Base-by-base conservation (phyloP, 2,113 vertebrate species). In the Corythornis madagascariensis region DNA sequence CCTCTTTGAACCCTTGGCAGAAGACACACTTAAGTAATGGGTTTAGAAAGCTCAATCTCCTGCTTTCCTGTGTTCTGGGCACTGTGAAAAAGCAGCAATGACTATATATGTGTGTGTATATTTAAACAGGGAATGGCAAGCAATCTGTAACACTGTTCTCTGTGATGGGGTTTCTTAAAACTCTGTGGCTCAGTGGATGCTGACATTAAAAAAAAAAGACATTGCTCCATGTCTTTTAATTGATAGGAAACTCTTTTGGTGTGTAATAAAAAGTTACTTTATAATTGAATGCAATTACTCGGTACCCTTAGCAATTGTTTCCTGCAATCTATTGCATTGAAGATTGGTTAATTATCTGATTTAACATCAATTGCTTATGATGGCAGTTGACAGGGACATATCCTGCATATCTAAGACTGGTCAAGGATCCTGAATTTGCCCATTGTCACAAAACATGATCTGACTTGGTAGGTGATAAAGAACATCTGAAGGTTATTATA, bases 111-210 rank as follows among this genome's bases (percentile, higher is more conserved):
- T 17, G 20, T 3, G 0, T 43, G 16, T 25, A 17, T 52, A 11
- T 43, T 85, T 33, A 52, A 88, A 16, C 33, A 25, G 42, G 24
- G 19, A 55, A 69, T 24, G 40, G 42, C 31, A 69, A 72, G 61
- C 7, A n/a, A 11, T 13, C n/a, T 63, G 5, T 24, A 43, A 33
- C 31, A 47, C 3, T 1, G 2, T 15, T 55, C 35, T 11, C 19
- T 56, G 11, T 42, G 16, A 31, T 11, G 7, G 11, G 5, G 4
- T 31, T 87, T 71, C 52, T 87, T 61, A 48, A 55, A 82, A 29
- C 31, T 10, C 4, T 2, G 5, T 7, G 16, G 26, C 33, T 52
- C 16, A 29, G 28, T 0, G 0, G 2, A 8, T 4, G 3, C 35
- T 35, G 35, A 35, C 35, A 35, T 35, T 35, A 35, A 35, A 35